A percentile compares a stretch with the other conserved stretches of the same genome.
Conservation (phyloP, 1,140 invertebrate genomes). For the Drosophila leontia region DNA sequence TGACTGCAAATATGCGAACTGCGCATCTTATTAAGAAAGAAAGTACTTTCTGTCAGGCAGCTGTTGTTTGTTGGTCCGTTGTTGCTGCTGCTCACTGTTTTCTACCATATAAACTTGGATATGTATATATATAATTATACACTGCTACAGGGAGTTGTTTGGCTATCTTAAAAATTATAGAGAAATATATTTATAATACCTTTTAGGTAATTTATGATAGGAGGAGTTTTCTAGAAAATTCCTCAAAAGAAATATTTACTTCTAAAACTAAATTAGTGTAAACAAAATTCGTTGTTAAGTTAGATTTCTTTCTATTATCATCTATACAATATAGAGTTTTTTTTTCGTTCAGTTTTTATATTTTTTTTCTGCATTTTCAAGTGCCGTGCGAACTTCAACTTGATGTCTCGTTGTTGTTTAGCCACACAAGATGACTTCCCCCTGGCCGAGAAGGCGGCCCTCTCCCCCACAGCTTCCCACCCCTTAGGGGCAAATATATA, state of each 20-base stretch:
- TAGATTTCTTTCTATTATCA: conserved; percentile 58
- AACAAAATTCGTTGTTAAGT: neutral
- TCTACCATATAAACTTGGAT: conserved; percentile 33
- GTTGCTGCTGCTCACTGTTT: conserved; percentile 40
- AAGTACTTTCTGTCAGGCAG: conserved; percentile 80
- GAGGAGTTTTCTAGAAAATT: neutral
- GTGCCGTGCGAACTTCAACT: conserved; percentile 81
- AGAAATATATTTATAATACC: too few species aligned
- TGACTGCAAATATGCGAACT: conserved; percentile 64
- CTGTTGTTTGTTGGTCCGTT: conserved; percentile 42
- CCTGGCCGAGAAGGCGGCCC: conserved; percentile 17
- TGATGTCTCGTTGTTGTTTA: conserved; percentile 54
- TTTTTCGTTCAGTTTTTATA: conserved; percentile 33
- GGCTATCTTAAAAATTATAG: neutral
- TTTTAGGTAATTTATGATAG: neutral
- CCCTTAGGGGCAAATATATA: conserved; percentile 11
- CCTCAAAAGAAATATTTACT: neutral
- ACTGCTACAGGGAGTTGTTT: neutral
- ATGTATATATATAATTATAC: conserved; percentile 26
- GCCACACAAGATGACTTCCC: conserved; percentile 75
- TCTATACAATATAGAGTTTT: conserved; percentile 59
- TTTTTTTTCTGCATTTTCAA: conserved; percentile 59
- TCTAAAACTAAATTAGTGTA: conserved; percentile 3
- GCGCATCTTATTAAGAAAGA: conserved; percentile 83
- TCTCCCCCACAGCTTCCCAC: conserved; percentile 15